Evolutionary conservation across 1,140 invertebrate species (phyloP).

Genomic region (Drosophila sproati): DNA sequence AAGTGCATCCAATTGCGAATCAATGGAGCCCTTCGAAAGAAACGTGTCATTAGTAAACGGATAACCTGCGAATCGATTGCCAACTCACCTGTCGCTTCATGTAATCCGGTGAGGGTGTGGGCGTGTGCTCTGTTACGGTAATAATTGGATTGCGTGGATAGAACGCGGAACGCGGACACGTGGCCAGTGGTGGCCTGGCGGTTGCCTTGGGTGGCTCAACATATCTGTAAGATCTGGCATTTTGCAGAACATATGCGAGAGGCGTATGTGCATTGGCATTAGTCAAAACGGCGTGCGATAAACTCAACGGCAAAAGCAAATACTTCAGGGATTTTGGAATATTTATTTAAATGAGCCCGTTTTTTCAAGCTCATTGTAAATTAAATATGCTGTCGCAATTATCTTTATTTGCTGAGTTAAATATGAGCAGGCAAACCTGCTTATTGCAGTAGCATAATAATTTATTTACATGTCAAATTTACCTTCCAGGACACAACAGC

Average conservation of each 20-base stretch:
- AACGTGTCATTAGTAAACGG: not conserved
- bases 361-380: not conserved
- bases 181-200: constrained; percentile 64
- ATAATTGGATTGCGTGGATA: constrained; percentile 94
- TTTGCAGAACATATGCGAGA: constrained; percentile 68
- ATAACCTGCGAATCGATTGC: too few species aligned
- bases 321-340: not conserved
- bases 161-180: constrained; percentile 74
- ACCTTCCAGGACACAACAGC: too few species aligned
- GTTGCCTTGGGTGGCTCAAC: constrained; percentile 77
- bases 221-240: constrained; percentile 84
- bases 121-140: constrained; percentile 97
- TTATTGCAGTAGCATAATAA: too few species aligned
- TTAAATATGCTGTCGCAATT: not conserved
- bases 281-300: constrained; percentile 68
- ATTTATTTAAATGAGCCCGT: not conserved
- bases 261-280: constrained; percentile 56
- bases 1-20: constrained; percentile 91
- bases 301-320: constrained; percentile 23
- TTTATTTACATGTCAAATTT: too few species aligned
- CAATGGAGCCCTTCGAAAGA: constrained; percentile 89
- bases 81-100: constrained; percentile 89
- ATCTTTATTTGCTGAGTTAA: not conserved
- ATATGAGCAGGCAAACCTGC: too few species aligned
- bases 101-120: constrained; percentile 93